Evolutionary conservation across 2,113 vertebrate genomes (phyloP), one percentile per base, ranked within the genome.

Genomic region (Hylia prasina): DNA sequence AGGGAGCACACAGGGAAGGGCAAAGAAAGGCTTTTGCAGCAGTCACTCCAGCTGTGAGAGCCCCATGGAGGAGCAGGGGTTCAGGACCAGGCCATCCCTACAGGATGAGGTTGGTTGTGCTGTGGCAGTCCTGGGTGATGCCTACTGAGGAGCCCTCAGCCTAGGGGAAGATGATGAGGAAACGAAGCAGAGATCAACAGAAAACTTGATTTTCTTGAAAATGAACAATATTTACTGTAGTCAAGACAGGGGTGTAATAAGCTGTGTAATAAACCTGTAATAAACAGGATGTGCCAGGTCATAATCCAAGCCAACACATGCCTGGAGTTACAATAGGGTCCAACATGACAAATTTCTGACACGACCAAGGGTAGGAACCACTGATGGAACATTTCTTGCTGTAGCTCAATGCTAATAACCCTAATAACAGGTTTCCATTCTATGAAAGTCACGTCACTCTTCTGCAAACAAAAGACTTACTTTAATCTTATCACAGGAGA

Each of bases 401-500:
- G 82, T 3, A 90, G 68, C 56, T 93, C 54, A 57, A 18, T 1
- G 5, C 81, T 69, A 91, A 82, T n/a, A 92, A 90, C 44, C 13
- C 50, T 77, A 93, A 94, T 81, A 73, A 95, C 48, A 71, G 90
- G 63, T 81, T 94, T 94, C 88, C 72, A 47, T 81, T 27, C 72
- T 83, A 21, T 45, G 73, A 37, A 90, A 92, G 60, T 68, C 92
- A 88, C 2, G 6, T 77, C 15, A 2, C 53, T 89, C 47, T 60
- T 81, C 64, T 65, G 64, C 56, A 71, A 80, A 85, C 50, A 70
- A 94, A 93, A 86, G 85, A 70, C 33, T 93, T 64, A 71, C 58
- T 89, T 91, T 75, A 91, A 79, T 57, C 66, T 83, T 68, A 75
- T 47, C 82, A 53, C 42, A 86, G 64, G 69, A 88, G 83, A 83